These are phyloP conservation scores for Drosophila glabriapex DNA, from an alignment of 2,888 invertebrate species.

Conservation along the genomic window DNA sequence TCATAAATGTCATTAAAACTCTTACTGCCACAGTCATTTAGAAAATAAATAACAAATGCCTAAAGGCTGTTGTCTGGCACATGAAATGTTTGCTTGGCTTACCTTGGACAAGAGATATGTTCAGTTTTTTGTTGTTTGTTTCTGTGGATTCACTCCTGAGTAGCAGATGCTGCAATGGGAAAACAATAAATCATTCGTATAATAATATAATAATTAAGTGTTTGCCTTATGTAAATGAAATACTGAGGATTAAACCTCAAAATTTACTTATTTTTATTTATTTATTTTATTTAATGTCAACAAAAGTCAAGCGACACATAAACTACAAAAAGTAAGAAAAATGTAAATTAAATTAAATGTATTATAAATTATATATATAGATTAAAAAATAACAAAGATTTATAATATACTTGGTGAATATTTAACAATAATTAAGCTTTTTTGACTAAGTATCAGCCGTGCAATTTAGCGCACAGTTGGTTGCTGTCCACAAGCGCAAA, in stretches of 20 bases:
- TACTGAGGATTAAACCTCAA: background rate
- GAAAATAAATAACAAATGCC: background rate
- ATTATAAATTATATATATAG: too few relatives aligned
- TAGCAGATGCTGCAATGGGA: constrained; percentile 17
- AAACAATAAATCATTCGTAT: background rate
- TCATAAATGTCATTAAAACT: background rate
- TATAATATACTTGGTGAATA: background rate
- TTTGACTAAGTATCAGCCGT: background rate
- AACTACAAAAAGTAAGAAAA: too few relatives aligned
- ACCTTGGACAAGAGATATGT: constrained; percentile 12
- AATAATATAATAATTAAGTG: too few relatives aligned
- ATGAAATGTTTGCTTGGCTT: background rate
- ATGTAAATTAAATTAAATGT: too few relatives aligned
- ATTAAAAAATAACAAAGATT: too few relatives aligned
- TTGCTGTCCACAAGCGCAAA: constrained; percentile 11
- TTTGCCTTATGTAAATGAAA: background rate
- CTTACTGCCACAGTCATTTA: background rate
- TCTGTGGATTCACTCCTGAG: background rate
- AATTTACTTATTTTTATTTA: too few relatives aligned
- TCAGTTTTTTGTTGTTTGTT: background rate
- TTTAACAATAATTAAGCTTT: background rate
- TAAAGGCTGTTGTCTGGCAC: background rate
- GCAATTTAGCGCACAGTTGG: constrained; percentile 14
- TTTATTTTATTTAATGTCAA: too few relatives aligned
- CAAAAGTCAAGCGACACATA: too few relatives aligned